A percentile compares a stretch with the other conserved stretches of the same genome.
phyloP scores from a whole-genome alignment of 2,888 invertebrate species.

The Apocheima hispidaria region DNA sequence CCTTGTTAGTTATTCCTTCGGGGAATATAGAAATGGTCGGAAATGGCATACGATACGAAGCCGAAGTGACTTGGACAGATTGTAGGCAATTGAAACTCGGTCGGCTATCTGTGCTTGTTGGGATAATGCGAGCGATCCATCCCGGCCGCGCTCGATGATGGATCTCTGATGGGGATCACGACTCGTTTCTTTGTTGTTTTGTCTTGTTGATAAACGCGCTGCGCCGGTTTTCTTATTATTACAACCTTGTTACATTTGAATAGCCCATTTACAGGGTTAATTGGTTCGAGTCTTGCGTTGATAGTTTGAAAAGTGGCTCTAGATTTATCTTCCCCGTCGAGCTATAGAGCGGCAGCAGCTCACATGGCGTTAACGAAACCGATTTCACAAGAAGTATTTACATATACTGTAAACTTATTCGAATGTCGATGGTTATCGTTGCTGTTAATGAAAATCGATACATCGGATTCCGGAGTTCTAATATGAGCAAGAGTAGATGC shows the following conservation, averaged over 20 bases:
- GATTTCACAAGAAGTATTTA: conserved; percentile 33
- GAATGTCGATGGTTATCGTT: conserved; percentile 38
- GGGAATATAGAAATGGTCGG: conserved; percentile 53
- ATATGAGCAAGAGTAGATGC: conserved; percentile 51
- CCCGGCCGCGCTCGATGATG: conserved; percentile 75
- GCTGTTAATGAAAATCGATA: conserved; percentile 63
- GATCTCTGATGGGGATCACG: conserved; percentile 82
- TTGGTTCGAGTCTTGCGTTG: conserved; percentile 62
- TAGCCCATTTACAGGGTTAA: conserved; percentile 73
- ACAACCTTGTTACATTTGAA: conserved; percentile 79
- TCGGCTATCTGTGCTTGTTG: conserved; percentile 71
- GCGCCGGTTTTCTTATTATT: conserved; percentile 71
- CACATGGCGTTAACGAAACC: conserved; percentile 10
- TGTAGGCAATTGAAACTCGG: conserved; percentile 73
- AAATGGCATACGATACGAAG: conserved; percentile 57
- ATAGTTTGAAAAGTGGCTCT: conserved; percentile 57
- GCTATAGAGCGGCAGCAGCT: conserved; percentile 13
- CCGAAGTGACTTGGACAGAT: conserved; percentile 71
- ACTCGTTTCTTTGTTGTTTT: conserved; percentile 78
- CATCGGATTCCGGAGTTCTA: conserved; percentile 57
- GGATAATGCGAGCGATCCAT: conserved; percentile 81
- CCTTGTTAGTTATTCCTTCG: conserved; percentile 64
- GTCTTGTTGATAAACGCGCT: conserved; percentile 74
- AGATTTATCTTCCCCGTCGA: conserved; percentile 50
- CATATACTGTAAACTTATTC: conserved; percentile 33